Evolutionary conservation across 2,888 invertebrate species (phyloP).

Genomic region (Globia sparganii): DNA sequence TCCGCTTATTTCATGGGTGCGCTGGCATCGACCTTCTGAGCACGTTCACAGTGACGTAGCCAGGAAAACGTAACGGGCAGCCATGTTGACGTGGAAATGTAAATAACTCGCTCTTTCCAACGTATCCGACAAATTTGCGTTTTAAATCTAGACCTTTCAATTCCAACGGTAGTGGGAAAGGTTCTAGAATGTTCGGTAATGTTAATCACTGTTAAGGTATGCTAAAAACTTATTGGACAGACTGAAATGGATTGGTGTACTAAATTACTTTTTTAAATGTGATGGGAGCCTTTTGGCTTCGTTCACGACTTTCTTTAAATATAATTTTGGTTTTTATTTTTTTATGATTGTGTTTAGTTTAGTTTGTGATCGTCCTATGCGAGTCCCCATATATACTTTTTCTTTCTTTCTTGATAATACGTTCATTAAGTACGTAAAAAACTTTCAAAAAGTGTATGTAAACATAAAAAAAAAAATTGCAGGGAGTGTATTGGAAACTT

Average conservation of each 20-base stretch:
- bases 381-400: not conserved
- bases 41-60: slow-evolving; percentile 53
- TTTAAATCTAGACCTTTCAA: slow-evolving; percentile 58
- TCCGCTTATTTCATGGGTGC: slow-evolving; percentile 49
- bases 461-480: not conserved
- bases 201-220: slow-evolving; percentile 2
- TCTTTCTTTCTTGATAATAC: not conserved
- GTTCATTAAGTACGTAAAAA: not conserved
- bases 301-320: not conserved
- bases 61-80: slow-evolving; percentile 53
- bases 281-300: not conserved
- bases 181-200: slow-evolving; percentile 45
- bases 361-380: not conserved
- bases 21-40: slow-evolving; percentile 46
- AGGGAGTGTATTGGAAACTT: not conserved
- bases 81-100: slow-evolving; percentile 58
- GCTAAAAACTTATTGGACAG: not conserved
- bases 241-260: not conserved
- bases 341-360: not conserved
- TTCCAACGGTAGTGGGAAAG: slow-evolving; percentile 25
- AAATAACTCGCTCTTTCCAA: slow-evolving; percentile 55
- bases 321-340: not conserved
- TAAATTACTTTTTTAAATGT: not conserved
- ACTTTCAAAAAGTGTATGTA: not conserved
- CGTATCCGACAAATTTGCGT: slow-evolving; percentile 53